phyloP scores from a whole-genome alignment of 2,113 vertebrate species.

The Zootoca vivipara region DNA sequence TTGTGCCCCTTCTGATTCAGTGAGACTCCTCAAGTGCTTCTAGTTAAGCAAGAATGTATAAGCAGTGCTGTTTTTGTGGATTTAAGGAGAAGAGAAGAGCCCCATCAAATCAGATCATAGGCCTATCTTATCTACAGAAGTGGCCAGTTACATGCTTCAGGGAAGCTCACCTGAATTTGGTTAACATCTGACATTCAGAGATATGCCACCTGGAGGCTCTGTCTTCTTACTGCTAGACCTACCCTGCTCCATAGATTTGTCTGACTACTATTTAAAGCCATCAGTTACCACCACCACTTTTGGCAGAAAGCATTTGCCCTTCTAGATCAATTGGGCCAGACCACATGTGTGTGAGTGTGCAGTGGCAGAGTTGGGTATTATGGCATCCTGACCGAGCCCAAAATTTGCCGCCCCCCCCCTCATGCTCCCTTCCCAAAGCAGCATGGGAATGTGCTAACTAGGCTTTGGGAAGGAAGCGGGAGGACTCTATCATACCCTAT shows the following conservation, averaged over 20 bases:
- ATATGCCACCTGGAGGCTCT: neutral
- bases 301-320: neutral
- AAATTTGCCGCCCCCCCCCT: no score
- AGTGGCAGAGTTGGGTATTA: no score
- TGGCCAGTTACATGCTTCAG: neutral
- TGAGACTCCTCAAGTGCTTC: constrained; percentile 5
- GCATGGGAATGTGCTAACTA: no score
- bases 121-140: neutral
- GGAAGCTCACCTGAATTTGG: neutral
- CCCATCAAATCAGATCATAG: neutral
- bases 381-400: no score
- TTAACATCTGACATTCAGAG: no score
- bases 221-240: neutral
- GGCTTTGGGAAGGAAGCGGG: no score
- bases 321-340: neutral
- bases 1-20: constrained; percentile 28
- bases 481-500: no score
- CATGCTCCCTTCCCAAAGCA: no score
- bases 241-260: neutral
- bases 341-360: neutral
- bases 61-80: neutral
- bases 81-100: neutral
- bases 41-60: neutral
- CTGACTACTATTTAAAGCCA: neutral
- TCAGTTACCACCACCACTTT: neutral